Evolutionary conservation across 2,888 invertebrate genomes (phyloP), one percentile per base, ranked within the genome.

Genomic region (Drosophila hamatofila): DNA sequence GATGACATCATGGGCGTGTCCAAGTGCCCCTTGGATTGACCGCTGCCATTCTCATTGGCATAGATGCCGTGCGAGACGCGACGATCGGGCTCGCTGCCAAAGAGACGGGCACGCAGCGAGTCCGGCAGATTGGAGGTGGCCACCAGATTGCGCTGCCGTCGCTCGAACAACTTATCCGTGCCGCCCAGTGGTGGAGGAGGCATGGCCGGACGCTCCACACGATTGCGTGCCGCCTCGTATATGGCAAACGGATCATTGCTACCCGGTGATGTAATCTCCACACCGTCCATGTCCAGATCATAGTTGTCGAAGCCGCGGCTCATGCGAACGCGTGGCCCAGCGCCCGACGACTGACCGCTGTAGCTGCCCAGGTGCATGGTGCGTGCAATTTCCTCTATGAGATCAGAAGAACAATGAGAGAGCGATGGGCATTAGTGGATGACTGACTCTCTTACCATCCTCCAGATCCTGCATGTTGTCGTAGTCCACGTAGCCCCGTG

Each of bases 1-100:
- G 72, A 16, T 3, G 54, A 11, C 27, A 62, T n/a, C 1, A 46
- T 18, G 0, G 48, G 0, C 23, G 48, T n/a, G 2, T 41, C 12
- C 44, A 59, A 11, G 23, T 39, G 64, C 0, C 30, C 23, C 44
- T 75, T 63, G 1, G 54, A 33, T n/a, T 55, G 55, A 5, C 52
- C 42, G 46, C 52, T 62, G 5, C 80, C 78, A 52, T 87, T 86
- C 58, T 86, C 86, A 65, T 93, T 93, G 2, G 93, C 91, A 70
- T 93, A 92, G 39, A 93, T 93, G 3, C 93, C 93, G 80, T 92
- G 91, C 0, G 93, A 93, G 4, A 85, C 78, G 30, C 92, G 92
- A 23, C 91, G 91, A 80, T 93, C 92, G 0, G 91, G 92, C 18
- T 92, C 90, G 44, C 80, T 81, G 56, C 80, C 79, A 75, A 92